Evolutionary conservation across 2,888 invertebrate genomes (phyloP), one percentile per base, ranked within the genome.

Genomic region (Petrophora chlorosata): DNA sequence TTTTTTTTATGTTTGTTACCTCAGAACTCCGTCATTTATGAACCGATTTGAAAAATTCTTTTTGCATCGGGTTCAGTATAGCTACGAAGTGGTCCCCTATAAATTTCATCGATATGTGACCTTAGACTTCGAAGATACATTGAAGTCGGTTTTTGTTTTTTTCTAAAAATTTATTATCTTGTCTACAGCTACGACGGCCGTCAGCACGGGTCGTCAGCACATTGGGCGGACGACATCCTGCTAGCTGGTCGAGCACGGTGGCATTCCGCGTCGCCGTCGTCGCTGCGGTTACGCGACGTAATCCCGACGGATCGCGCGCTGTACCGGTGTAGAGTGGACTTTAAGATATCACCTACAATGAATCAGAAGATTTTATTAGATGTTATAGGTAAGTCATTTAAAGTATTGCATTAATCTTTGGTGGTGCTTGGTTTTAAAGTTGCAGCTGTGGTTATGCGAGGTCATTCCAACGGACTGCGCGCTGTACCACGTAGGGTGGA

Each of bases 321-420:
- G 61, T 96, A 96, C 81, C 91, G 95, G 51, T 96, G 96, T 78
- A 85, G 96, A 47, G 95, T 96, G 35, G 96, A 96, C 83, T 96
- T 95, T 82, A 92, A 93, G 66, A 92, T 94, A 61, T 95, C 95
- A 4, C 95, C 95, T 0, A 96, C 96, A 5, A 92, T 93, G 59
- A 95, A 96, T 77, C 92, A 94, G 51, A 93, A 94, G 69, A 93
- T 95, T 54, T 91, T 93, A 57, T 90, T 96, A 47, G 93, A 93
- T 60, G 93, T 96, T 48, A 94, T 96, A 63, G 94, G 96, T 96
- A 45, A 82, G 83, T 59, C 13, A 3, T 15, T n/a, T 15, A 13
- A 15, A 14, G 4, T 19, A 4, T 1, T 19, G 4, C 19, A 19
- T 19, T 23, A 23, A 8, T 8, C 8, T n/a, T 23, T 23, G 3